A percentile compares a stretch with the other conserved stretches of the same genome.
Evolutionary conservation across 1,140 invertebrate genomes (phyloP).

Genomic region (Coenobita brevimanus): DNA sequence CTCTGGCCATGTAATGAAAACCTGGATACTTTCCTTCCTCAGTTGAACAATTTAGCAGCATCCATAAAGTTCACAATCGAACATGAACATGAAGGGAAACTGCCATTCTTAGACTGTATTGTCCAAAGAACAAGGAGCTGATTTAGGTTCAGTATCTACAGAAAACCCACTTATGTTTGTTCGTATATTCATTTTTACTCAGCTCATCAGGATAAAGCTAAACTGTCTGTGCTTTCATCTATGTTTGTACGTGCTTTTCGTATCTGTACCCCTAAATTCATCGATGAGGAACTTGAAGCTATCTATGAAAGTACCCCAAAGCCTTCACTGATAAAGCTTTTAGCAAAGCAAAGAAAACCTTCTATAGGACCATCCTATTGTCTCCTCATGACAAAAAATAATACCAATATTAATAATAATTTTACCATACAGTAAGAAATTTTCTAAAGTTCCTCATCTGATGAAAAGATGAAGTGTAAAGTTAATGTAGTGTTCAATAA

Average conservation of each 20-base stretch:
- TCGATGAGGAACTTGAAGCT: neutral
- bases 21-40: neutral
- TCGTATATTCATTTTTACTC: slow-evolving; percentile 3
- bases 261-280: neutral
- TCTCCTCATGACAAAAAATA: neutral
- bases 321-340: neutral
- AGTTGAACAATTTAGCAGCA: neutral
- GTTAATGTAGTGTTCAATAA: slow-evolving; percentile 5
- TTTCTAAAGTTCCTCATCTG: neutral
- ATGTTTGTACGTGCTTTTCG: neutral
- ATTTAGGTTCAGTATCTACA: slow-evolving; percentile 11
- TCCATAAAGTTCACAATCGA: neutral
- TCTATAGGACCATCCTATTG: neutral
- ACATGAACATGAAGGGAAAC: neutral
- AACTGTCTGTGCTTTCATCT: neutral
- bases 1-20: neutral
- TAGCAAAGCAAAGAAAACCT: neutral
- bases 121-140: neutral
- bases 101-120: neutral
- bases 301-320: neutral
- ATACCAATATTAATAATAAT: no score
- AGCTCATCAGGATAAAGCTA: neutral
- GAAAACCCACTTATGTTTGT: neutral
- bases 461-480: neutral
- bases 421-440: neutral